Evolutionary conservation across 2,113 vertebrate species (phyloP).

Genomic region (Lota lota): DNA sequence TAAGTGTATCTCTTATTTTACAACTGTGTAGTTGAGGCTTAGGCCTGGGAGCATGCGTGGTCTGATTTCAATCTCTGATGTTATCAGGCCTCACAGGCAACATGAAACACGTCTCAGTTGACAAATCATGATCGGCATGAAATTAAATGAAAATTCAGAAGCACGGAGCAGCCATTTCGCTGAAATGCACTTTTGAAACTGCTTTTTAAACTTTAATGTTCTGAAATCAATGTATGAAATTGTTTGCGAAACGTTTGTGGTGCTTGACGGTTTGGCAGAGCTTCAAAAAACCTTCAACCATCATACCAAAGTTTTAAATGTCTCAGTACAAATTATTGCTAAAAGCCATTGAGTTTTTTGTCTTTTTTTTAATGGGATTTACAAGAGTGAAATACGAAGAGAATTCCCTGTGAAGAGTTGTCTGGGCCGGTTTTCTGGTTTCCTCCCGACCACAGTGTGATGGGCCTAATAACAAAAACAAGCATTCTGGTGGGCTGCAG

Average conservation of each 20-base stretch:
- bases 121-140: conserved; percentile 55
- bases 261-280: too few species aligned
- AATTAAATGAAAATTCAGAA: conserved; percentile 55
- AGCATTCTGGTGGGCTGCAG: conserved; percentile 72
- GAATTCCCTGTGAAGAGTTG: conserved; percentile 28
- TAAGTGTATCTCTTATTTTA: conserved; percentile 58
- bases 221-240: too few species aligned
- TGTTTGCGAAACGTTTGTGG: too few species aligned
- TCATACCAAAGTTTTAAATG: too few species aligned
- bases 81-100: conserved; percentile 55
- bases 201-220: too few species aligned
- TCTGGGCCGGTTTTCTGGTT: conserved; percentile 48
- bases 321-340: too few species aligned
- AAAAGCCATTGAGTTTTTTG: too few species aligned
- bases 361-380: too few species aligned
- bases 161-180: conserved; percentile 46
- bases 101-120: conserved; percentile 54
- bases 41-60: conserved; percentile 41
- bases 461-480: conserved; percentile 79
- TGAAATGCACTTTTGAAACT: conserved; percentile 14
- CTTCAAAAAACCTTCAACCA: too few species aligned
- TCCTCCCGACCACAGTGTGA: conserved; percentile 66
- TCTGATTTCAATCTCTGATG: conserved; percentile 64
- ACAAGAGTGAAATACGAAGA: conserved; percentile 6
- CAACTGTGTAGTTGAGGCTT: conserved; percentile 40